phyloP scores from a whole-genome alignment of 2,113 vertebrate species.

The Gopherus flavomarginatus region DNA sequence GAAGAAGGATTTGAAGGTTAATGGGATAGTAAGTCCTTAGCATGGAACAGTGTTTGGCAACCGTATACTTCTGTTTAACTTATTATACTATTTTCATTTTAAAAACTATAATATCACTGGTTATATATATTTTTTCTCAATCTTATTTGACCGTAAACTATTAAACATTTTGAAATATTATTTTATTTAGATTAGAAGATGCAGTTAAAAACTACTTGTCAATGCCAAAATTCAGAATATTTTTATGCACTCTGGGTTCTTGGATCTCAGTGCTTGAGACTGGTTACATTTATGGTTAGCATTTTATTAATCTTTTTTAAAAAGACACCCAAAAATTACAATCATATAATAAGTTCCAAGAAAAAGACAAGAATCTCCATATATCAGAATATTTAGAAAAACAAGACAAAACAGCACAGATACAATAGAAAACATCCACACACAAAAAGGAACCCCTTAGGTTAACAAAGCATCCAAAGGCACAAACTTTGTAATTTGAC shows the following conservation, averaged over 20 bases:
- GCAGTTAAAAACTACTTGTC: not conserved
- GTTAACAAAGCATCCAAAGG: not conserved
- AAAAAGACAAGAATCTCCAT: not conserved
- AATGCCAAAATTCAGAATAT: not conserved
- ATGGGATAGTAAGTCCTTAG: not conserved
- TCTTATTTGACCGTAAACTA: not conserved
- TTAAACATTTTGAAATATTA: not conserved
- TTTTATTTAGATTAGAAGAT: not conserved
- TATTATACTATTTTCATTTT: not conserved
- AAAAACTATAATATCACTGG: not conserved
- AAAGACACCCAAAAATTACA: not conserved
- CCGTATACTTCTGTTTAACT: not conserved
- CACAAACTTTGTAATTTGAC: not conserved
- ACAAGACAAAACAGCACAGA: not conserved
- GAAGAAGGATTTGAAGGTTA: not conserved
- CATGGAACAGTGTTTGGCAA: not conserved
- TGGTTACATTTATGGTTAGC: not conserved
- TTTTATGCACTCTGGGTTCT: not conserved
- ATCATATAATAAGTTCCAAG: not conserved
- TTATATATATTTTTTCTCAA: not conserved
- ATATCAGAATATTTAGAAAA: not conserved
- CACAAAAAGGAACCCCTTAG: not conserved
- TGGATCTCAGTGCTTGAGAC: not conserved
- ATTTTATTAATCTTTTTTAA: not conserved
- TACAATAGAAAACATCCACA: not conserved